Percentiles rank a stretch among this genome's conserved stretches.
These are phyloP conservation scores for Lepilemur ruficaudatus DNA, from an alignment of 2,797 vertebrate genomes.

Conservation along the genomic window DNA sequence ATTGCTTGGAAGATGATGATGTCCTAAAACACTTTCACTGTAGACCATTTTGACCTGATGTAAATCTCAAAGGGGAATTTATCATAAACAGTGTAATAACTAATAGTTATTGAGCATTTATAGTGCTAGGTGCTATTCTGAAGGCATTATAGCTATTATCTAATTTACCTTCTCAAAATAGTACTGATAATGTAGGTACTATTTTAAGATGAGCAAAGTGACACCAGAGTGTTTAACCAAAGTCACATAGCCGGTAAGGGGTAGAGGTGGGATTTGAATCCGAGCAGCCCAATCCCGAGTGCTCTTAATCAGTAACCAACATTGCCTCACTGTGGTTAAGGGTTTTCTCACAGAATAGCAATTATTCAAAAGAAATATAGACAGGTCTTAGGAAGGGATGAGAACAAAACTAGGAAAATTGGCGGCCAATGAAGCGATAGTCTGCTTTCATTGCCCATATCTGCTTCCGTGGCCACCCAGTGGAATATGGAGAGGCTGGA, in stretches of 20 bases:
- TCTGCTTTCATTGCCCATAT: not conserved
- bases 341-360: not conserved
- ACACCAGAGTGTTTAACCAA: not conserved
- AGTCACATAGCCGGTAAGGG: not conserved
- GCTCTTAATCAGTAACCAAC: not conserved
- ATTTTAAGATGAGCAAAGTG: not conserved
- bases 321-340: not conserved
- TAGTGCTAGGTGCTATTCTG: not conserved
- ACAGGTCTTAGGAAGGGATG: not conserved
- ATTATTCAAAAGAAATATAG: not conserved
- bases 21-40: not conserved
- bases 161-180: not conserved
- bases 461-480: not conserved
- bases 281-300: not conserved
- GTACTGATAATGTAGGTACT: not conserved
- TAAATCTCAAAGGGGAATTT: not conserved
- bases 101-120: not conserved
- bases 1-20: not conserved
- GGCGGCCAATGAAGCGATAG: not conserved
- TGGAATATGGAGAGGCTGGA: not conserved
- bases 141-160: not conserved
- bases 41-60: not conserved
- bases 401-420: not conserved
- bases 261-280: not conserved
- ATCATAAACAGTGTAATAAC: not conserved